These are phyloP conservation scores for Linnaemya tessellans DNA, from an alignment of 2,888 invertebrate species.

Conservation along the genomic window DNA sequence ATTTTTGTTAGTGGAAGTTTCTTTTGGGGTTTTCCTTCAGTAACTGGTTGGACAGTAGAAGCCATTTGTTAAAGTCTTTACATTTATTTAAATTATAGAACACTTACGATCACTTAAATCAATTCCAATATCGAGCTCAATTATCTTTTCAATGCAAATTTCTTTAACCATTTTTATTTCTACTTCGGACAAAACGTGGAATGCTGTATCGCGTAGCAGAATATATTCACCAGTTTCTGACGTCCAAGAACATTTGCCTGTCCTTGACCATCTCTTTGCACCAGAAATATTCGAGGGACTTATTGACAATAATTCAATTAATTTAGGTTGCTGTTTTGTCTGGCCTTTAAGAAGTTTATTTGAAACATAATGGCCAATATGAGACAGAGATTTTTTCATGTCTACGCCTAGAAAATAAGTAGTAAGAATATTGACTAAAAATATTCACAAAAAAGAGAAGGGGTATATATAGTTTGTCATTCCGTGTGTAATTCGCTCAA, in stretches of 20 bases:
- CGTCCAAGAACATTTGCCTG: conserved; percentile 92
- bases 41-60: conserved; percentile 71
- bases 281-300: conserved; percentile 31
- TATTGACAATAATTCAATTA: conserved; percentile 74
- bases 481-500: too few species aligned
- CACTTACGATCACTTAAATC: conserved; percentile 84
- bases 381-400: conserved; percentile 95
- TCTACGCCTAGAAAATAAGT: conserved; percentile 75
- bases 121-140: conserved; percentile 93
- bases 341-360: conserved; percentile 93
- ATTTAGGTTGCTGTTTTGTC: conserved; percentile 91
- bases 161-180: conserved; percentile 91
- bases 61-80: background rate
- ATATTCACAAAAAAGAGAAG: background rate
- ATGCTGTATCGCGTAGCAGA: conserved; percentile 86
- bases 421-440: background rate
- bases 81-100: background rate
- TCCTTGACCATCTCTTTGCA: conserved; percentile 89
- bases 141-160: conserved; percentile 93
- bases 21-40: conserved; percentile 85
- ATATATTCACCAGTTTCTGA: conserved; percentile 87
- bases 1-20: conserved; percentile 92
- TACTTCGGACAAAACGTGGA: conserved; percentile 88
- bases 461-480: too few species aligned
- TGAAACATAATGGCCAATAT: conserved; percentile 93